A percentile compares a stretch with the other conserved stretches of the same genome.
phyloP scores from a whole-genome alignment of 2,888 invertebrate genomes.

The Neoitamus cyanurus region DNA sequence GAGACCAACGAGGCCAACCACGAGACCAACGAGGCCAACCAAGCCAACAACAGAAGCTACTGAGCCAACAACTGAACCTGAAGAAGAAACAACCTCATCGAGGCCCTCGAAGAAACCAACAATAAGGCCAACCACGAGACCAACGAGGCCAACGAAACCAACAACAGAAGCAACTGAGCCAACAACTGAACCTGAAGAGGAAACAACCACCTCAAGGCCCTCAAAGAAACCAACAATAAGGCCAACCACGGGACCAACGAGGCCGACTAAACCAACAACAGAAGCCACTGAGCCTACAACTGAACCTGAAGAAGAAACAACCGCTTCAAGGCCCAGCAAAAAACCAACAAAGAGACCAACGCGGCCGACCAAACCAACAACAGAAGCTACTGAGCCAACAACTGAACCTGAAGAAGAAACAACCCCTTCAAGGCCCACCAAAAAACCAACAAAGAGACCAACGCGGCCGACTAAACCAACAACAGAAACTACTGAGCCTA shows the following conservation, averaged over 20 bases:
- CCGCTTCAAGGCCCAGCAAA: too few relatives aligned
- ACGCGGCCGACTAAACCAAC: too few relatives aligned
- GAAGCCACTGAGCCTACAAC: too few relatives aligned
- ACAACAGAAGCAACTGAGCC: neutral
- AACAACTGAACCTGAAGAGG: neutral
- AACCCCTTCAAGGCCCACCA: too few relatives aligned
- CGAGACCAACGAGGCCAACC: neutral
- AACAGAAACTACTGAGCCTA: too few relatives aligned
- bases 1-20: neutral
- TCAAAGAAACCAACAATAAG: neutral
- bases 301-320: too few relatives aligned
- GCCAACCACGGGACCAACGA: too few relatives aligned
- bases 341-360: too few relatives aligned
- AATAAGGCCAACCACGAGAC: neutral
- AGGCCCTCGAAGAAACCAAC: neutral
- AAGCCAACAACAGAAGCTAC: neutral
- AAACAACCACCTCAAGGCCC: neutral
- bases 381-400: too few relatives aligned
- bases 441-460: too few relatives aligned
- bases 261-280: neutral
- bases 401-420: too few relatives aligned
- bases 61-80: neutral
- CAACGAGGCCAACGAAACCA: neutral
- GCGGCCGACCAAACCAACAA: too few relatives aligned
- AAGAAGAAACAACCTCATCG: neutral